phyloP scores from a whole-genome alignment of 1,140 invertebrate genomes.

The Pygmarrhopalites habei region DNA sequence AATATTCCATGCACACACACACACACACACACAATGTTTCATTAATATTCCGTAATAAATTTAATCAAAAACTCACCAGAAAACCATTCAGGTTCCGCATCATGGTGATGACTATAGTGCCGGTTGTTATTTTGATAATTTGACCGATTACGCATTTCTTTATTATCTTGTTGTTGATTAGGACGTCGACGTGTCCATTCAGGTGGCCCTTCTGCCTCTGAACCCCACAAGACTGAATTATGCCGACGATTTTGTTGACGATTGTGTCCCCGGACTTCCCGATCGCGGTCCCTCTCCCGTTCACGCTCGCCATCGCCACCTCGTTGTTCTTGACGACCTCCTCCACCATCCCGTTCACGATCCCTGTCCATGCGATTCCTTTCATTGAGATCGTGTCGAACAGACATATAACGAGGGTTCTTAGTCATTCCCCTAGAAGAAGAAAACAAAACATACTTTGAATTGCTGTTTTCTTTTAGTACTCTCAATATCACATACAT shows the following conservation, averaged over 20 bases:
- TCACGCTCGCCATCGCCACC: slow-evolving; percentile 1
- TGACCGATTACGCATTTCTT: slow-evolving; percentile 1
- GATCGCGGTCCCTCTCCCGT: slow-evolving; percentile 18
- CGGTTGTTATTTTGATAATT: neutral
- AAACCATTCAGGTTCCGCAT: slow-evolving; percentile 59
- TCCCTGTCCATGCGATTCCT: neutral
- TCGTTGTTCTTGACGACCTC: slow-evolving; percentile 2
- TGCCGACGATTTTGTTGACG: neutral
- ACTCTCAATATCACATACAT: too few species aligned
- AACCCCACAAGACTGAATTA: neutral
- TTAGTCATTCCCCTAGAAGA: slow-evolving; percentile 3
- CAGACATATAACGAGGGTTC: neutral
- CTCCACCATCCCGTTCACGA: neutral
- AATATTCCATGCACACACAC: neutral
- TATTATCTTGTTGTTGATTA: neutral
- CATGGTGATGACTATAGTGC: slow-evolving; percentile 36
- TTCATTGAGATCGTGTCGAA: neutral
- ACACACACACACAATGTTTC: too few species aligned
- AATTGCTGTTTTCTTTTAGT: too few species aligned
- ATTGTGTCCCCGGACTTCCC: slow-evolving; percentile 1
- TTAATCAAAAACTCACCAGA: slow-evolving; percentile 39
- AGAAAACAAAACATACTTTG: too few species aligned
- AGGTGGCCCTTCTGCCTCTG: neutral
- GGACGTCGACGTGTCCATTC: slow-evolving; percentile 18
- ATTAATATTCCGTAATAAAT: neutral